phyloP scores from a whole-genome alignment of 2,888 invertebrate species.

The Aethes cnicana region DNA sequence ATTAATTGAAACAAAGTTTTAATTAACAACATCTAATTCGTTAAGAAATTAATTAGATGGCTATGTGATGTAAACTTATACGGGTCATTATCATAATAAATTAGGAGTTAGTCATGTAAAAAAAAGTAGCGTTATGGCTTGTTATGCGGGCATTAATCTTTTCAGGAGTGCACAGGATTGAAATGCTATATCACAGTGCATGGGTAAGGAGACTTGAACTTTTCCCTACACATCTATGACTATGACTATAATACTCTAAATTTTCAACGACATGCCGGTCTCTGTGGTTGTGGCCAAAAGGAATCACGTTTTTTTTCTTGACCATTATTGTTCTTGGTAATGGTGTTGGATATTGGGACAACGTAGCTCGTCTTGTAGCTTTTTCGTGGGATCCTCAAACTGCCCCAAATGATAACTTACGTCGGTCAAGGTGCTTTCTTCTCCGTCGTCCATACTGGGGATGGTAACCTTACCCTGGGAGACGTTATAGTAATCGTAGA shows the following conservation, averaged over 20 bases:
- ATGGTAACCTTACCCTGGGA: slow-evolving; percentile 98
- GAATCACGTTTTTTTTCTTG: slow-evolving; percentile 8
- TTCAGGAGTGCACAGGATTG: slow-evolving; percentile 1
- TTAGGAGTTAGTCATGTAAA: slow-evolving; percentile 16
- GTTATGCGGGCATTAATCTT: slow-evolving; percentile 21
- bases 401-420: slow-evolving; percentile 85
- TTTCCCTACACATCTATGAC: neutral
- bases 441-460: slow-evolving; percentile 96
- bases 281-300: slow-evolving; percentile 14
- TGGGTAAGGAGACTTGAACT: slow-evolving; percentile 2
- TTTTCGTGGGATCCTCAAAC: slow-evolving; percentile 12
- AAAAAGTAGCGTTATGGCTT: slow-evolving; percentile 19
- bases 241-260: neutral
- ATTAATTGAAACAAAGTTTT: no score
- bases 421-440: slow-evolving; percentile 94
- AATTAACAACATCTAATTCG: neutral
- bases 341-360: slow-evolving; percentile 15
- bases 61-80: neutral
- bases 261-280: slow-evolving; percentile 12
- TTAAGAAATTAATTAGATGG: neutral
- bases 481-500: slow-evolving; percentile 96
- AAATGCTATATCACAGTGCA: neutral
- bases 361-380: slow-evolving; percentile 16
- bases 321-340: slow-evolving; percentile 25
- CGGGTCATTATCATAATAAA: slow-evolving; percentile 4